A percentile compares a stretch with the other conserved stretches of the same genome.
phyloP scores from a whole-genome alignment of 2,797 vertebrate species.

The Premnoplex brunnescens region DNA sequence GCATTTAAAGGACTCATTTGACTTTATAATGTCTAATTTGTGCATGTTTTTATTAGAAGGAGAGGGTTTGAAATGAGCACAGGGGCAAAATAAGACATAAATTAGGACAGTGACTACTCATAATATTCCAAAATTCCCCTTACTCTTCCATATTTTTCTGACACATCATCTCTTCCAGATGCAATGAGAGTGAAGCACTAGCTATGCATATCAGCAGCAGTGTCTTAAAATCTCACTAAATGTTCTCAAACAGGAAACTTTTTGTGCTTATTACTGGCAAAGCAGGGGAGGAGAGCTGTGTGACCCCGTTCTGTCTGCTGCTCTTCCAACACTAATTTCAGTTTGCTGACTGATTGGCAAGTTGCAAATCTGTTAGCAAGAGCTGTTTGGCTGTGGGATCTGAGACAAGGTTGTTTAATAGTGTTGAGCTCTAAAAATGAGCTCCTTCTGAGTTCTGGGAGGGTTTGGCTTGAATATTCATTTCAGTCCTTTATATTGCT shows the following conservation, averaged over 20 bases:
- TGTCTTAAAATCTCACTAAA: constrained; percentile 29
- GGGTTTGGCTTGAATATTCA: neutral
- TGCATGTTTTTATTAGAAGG: constrained; percentile 38
- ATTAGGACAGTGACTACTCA: constrained; percentile 43
- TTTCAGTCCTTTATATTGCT: neutral
- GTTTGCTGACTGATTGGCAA: constrained; percentile 13
- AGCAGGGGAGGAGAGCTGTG: neutral
- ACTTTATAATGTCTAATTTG: constrained; percentile 61
- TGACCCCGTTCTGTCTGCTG: constrained; percentile 23
- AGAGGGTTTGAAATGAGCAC: constrained; percentile 45
- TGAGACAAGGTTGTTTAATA: neutral
- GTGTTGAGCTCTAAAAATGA: neutral
- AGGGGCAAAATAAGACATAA: constrained; percentile 50
- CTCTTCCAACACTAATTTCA: constrained; percentile 40
- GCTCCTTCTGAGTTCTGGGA: neutral
- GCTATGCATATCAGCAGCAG: neutral
- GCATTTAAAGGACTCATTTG: constrained; percentile 51
- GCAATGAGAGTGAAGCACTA: neutral
- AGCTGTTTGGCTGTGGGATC: neutral
- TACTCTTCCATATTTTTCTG: constrained; percentile 35
- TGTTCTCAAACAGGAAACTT: constrained; percentile 17
- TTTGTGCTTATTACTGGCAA: neutral
- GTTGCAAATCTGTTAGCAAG: neutral
- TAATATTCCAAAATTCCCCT: neutral
- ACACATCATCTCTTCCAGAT: neutral